Base-by-base conservation (phyloP, 2,888 invertebrate genomes). In the Drosophila stalkeri region DNA sequence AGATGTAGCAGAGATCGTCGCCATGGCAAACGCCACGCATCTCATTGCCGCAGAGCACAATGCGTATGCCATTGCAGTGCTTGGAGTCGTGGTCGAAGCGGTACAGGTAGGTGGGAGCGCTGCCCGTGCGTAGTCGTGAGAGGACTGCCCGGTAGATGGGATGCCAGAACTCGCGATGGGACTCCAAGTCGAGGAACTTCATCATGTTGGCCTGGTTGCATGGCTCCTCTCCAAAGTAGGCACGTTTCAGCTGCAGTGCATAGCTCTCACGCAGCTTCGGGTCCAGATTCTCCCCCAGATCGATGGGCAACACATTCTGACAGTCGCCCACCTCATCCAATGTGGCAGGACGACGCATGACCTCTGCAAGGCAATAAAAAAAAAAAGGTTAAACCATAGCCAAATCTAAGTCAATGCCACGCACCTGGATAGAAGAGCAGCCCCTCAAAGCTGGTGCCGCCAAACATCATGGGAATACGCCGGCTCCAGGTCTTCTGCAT, bases 61-160 rank as follows among this genome's bases (percentile, higher is more conserved):
- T 86, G n/a, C 91, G 83, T 44, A 91, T 90, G 43, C 89, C 82
- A 63, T 92, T 92, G 57, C 87, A 86, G 3, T 86, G 77, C 37
- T 86, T 81, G 2, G 93, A 92, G 57, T 93, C 93, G 63, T 90
- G 91, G 23, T 92, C 92, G 72, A 93, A 93, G 35, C 93, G 91
- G 47, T 93, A 93, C 2, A 93, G 65, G 64, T 90, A 93, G 3
- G 93, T 93, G 23, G 92, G 90, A 3, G 91, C 91, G 2, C 71
- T 77, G 3, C 81, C 77, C 35, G 88, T 78, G 1, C 89, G 87
- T n/a, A 90, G 51, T 5, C 93, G 90, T 0, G 82, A 37, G 7
- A 89, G 55, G 0, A 88, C 74, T 3, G 91, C 84, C 16, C 93
- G 91, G 31, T 92, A 90, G 2, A 92, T 85, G 18, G 92, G 92